Evolutionary conservation across 2,113 vertebrate species (phyloP), one percentile per base, ranked within the genome.

Genomic region (Corvus hawaiiensis): DNA sequence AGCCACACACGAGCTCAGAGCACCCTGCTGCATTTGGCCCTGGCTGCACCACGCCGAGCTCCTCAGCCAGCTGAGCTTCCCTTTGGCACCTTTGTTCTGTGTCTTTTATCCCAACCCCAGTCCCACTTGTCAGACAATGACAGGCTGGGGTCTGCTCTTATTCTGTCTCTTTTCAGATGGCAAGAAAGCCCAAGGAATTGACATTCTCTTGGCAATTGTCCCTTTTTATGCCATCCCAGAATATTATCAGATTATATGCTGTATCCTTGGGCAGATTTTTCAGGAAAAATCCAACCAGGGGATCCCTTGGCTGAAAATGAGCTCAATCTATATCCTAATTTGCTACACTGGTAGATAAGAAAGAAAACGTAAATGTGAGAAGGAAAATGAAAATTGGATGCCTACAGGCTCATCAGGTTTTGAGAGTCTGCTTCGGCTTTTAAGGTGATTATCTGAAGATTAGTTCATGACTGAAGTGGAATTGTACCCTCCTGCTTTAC

Each of bases 191-290:
- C 15, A 37, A 96, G 94, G 95, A 95, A 94, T 59, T 84, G 68
- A 64, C 86, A 93, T 90, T 92, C 84, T 84, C 61, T 26, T 94
- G 92, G 80, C 92, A 89, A 93, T 82, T 96, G 80, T 94, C 66
- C 83, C 80, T 49, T 81, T 92, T 66, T 82, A 90, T 64, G 84
- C 88, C 58, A 79, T 49, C 73, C 73, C 86, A 82, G 54, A 84
- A 88, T 21, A 61, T 81, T 90, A 92, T 49, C 88, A 75, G 90
- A 89, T 90, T 94, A 83, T 90, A 33, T 3, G 24, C 4, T 3
- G 28, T 61, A 16, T 94, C 80, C 94, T 82, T 61, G 54, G 61
- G 69, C 69, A 73, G 68, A 71, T 61, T 96, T 94, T 68, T 88
- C 79, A 56, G 44, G n/a, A 56, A 92, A 86, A 93, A 92, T 48